A percentile compares a stretch with the other conserved stretches of the same genome.
Evolutionary conservation across 1,140 invertebrate genomes (phyloP).

Genomic region (Acyrthosiphon pisum): DNA sequence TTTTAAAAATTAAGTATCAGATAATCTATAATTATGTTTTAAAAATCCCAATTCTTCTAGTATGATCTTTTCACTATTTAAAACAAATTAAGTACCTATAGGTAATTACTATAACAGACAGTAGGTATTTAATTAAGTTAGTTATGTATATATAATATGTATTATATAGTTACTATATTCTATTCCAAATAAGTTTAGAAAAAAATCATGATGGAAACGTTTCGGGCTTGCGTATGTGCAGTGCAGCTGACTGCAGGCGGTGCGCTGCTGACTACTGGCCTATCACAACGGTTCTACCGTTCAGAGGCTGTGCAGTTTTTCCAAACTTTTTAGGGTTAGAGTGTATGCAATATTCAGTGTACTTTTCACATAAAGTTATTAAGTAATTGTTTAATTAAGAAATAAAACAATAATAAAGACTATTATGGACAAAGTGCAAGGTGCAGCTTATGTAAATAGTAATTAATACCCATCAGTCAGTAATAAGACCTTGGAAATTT

Average conservation of each 20-base stretch:
- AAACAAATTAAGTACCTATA: too few relatives aligned
- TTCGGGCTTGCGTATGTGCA: too few relatives aligned
- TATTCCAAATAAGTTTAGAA: too few relatives aligned
- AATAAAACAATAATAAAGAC: neutral
- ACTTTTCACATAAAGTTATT: neutral
- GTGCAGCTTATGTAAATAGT: neutral
- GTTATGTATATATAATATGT: neutral
- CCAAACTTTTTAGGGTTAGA: too few relatives aligned
- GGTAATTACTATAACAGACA: neutral
- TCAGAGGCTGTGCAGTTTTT: neutral
- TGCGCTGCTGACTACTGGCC: neutral
- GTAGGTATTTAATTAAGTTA: neutral
- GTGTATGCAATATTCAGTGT: neutral
- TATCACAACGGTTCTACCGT: neutral
- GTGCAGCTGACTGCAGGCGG: too few relatives aligned
- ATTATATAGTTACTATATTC: neutral
- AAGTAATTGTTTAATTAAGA: neutral
- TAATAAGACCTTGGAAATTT: neutral
- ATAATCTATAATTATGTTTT: neutral
- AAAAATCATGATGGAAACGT: too few relatives aligned
- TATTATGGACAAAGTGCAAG: neutral
- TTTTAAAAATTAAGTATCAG: neutral
- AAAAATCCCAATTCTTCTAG: neutral
- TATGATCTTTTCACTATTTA: neutral
- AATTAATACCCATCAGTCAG: neutral